Conservation (phyloP, 2,888 invertebrate species). For the Agrotis ipsilon region DNA sequence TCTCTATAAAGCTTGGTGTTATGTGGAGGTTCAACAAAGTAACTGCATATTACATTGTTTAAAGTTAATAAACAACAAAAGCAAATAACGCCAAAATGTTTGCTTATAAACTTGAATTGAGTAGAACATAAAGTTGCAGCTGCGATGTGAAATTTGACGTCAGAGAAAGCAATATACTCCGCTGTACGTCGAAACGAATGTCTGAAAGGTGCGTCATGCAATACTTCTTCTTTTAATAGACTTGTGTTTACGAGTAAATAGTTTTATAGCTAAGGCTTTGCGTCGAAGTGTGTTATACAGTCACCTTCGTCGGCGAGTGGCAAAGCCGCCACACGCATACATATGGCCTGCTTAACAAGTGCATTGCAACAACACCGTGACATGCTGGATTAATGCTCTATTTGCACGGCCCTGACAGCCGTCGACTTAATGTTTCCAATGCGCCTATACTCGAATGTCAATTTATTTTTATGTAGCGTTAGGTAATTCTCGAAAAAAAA, state of each 20-base stretch:
- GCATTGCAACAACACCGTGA: conserved; percentile 82
- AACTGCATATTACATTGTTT: conserved; percentile 41
- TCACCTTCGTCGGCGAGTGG: conserved; percentile 73
- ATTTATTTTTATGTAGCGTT: conserved; percentile 50
- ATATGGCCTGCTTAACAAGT: conserved; percentile 80
- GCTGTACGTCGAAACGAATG: conserved; percentile 56
- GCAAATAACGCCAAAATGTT: conserved; percentile 54
- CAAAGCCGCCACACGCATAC: conserved; percentile 77
- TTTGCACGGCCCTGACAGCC: conserved; percentile 75
- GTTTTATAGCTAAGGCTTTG: conserved; percentile 60
- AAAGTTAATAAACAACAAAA: conserved; percentile 44
- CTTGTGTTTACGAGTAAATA: conserved; percentile 64
- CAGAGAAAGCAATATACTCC: conserved; percentile 68
- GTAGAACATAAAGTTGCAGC: conserved; percentile 58
- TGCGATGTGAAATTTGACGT: conserved; percentile 67
- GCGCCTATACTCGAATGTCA: conserved; percentile 62
- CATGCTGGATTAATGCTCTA: conserved; percentile 78
- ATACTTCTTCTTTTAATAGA: conserved; percentile 67
- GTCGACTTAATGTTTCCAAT: conserved; percentile 65
- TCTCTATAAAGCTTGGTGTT: background rate
- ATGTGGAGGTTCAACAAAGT: conserved; percentile 17
- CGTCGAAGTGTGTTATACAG: conserved; percentile 62
- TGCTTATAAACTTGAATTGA: conserved; percentile 53
- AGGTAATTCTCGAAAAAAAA: conserved; percentile 26
- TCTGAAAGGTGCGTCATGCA: conserved; percentile 68